Evolutionary conservation across 2,113 vertebrate species (phyloP).

Genomic region (Callionymus lyra): DNA sequence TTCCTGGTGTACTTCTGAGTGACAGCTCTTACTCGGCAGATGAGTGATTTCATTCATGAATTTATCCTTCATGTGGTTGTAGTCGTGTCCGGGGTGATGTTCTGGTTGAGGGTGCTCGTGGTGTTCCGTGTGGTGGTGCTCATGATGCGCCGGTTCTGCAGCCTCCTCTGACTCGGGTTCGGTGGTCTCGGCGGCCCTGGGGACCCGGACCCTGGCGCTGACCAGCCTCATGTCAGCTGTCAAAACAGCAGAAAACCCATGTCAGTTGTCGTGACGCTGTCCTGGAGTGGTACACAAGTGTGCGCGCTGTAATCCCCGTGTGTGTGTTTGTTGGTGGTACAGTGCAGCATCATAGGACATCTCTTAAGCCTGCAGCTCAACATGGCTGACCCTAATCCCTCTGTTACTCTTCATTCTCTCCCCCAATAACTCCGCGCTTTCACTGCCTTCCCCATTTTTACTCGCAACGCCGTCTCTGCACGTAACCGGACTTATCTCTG

Average conservation of each 20-base stretch:
- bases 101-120: constrained; percentile 33
- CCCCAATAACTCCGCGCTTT: constrained; percentile 20
- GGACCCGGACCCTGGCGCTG: constrained; percentile 30
- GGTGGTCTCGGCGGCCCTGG: constrained; percentile 46
- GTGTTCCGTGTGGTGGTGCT: constrained; percentile 30
- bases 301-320: constrained; percentile 42
- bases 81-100: constrained; percentile 54
- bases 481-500: constrained; percentile 46
- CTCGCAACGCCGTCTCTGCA: constrained; percentile 22
- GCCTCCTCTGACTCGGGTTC: constrained; percentile 51
- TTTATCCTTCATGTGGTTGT: constrained; percentile 69
- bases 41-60: constrained; percentile 68
- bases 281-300: constrained; percentile 15
- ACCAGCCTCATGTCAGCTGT: constrained; percentile 51
- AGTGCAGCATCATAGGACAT: constrained; percentile 27
- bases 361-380: constrained; percentile 58
- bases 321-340: constrained; percentile 23
- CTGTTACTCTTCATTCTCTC: constrained; percentile 37
- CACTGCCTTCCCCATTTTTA: constrained; percentile 18
- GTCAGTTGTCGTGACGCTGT: constrained; percentile 8
- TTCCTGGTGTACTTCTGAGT: too few relatives aligned
- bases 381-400: constrained; percentile 67
- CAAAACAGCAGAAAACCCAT: constrained; percentile 9
- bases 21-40: constrained; percentile 58
- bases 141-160: constrained; percentile 35